Evolutionary conservation across 1,140 invertebrate species (phyloP).

Genomic region (Heterodera carotae): DNA sequence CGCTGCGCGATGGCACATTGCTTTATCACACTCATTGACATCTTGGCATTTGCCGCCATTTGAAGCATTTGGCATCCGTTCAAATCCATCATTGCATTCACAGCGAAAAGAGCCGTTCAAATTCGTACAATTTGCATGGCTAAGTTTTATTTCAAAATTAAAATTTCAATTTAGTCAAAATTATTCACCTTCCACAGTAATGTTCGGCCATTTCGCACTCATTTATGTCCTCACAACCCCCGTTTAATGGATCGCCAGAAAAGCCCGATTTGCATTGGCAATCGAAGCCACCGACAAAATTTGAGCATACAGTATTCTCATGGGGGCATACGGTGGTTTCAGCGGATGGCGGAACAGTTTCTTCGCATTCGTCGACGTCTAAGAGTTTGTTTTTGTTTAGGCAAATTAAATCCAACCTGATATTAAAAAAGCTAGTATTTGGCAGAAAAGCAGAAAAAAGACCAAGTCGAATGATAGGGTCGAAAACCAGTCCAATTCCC

Average conservation of each 20-base stretch:
- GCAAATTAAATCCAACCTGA: too few relatives aligned
- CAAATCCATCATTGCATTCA: constrained; percentile 46
- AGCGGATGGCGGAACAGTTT: neutral
- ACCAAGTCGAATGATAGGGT: too few relatives aligned
- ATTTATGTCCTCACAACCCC: constrained; percentile 48
- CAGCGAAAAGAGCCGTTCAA: constrained; percentile 41
- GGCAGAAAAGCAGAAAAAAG: too few relatives aligned
- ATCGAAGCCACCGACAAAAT: constrained; percentile 47
- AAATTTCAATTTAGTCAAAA: neutral
- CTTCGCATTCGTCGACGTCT: constrained; percentile 50
- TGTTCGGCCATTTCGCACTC: constrained; percentile 42
- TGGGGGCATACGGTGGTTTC: constrained; percentile 33
- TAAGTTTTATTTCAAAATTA: neutral
- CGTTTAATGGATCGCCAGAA: constrained; percentile 36
- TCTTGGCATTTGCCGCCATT: constrained; percentile 33
- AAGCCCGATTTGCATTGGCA: constrained; percentile 44
- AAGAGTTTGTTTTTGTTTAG: neutral
- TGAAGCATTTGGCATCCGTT: constrained; percentile 23
- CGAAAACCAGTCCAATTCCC: too few relatives aligned
- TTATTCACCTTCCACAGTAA: constrained; percentile 42
- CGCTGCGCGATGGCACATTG: constrained; percentile 47
- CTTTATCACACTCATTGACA: constrained; percentile 44
- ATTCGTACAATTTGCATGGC: constrained; percentile 41
- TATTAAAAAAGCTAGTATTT: too few relatives aligned
- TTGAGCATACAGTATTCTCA: constrained; percentile 41